Conservation (phyloP, 2,888 invertebrate species). For the Gymnocheta viridis region DNA sequence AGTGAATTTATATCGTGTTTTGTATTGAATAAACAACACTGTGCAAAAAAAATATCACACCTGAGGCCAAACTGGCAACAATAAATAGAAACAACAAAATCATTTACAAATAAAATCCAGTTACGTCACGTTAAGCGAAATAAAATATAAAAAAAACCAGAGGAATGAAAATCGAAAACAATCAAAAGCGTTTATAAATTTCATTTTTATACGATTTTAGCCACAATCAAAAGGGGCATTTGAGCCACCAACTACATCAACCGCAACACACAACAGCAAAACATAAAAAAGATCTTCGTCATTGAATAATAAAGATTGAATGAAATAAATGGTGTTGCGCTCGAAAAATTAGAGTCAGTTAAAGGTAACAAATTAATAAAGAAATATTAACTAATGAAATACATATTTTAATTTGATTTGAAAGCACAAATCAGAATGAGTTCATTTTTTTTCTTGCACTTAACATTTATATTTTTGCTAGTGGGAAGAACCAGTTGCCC, state of each 20-base stretch:
- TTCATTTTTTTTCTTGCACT: too few relatives aligned
- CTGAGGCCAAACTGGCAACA: constrained; percentile 77
- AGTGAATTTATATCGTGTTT: constrained; percentile 49
- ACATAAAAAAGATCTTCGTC: constrained; percentile 46
- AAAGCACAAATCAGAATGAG: too few relatives aligned
- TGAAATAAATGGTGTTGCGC: constrained; percentile 10
- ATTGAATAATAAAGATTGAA: constrained; percentile 44
- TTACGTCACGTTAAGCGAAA: constrained; percentile 39
- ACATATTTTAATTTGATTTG: neutral
- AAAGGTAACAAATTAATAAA: neutral
- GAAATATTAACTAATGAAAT: neutral
- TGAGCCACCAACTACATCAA: constrained; percentile 15
- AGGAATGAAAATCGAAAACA: constrained; percentile 34
- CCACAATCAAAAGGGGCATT: constrained; percentile 17
- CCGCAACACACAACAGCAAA: constrained; percentile 17
- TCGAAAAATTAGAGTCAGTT: neutral
- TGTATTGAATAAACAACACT: constrained; percentile 62
- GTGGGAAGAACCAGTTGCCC: too few relatives aligned
- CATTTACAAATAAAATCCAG: constrained; percentile 39
- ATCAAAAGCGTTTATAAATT: constrained; percentile 51
- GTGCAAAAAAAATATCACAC: constrained; percentile 72
- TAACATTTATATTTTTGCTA: too few relatives aligned
- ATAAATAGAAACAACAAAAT: constrained; percentile 22
- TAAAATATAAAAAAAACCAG: neutral
- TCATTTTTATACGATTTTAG: constrained; percentile 44